Conservation (phyloP, 1,140 invertebrate species). For the Orius insidiosus region DNA sequence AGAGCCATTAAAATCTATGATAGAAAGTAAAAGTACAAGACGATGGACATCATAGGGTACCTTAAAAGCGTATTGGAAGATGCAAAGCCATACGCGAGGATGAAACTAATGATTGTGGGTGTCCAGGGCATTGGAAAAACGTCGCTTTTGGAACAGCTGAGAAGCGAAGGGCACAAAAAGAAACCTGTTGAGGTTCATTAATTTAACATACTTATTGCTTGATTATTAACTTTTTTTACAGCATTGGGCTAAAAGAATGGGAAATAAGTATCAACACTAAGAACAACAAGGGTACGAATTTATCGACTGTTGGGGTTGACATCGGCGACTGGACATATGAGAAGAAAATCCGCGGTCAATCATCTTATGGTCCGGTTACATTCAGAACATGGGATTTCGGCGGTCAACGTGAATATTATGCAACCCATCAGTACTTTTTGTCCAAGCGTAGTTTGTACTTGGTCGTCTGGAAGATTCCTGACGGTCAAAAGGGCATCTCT, state of each 20-base stretch:
- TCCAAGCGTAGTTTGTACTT: conserved; percentile 89
- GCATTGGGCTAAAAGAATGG: conserved; percentile 90
- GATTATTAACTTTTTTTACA: conserved; percentile 23
- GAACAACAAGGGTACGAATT: conserved; percentile 50
- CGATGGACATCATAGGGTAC: conserved; percentile 91
- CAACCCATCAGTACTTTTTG: conserved; percentile 96
- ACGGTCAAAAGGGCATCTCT: conserved; percentile 78
- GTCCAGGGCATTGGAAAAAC: conserved; percentile 89
- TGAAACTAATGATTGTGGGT: conserved; percentile 97
- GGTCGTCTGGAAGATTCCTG: conserved; percentile 87
- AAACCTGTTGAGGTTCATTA: conserved; percentile 52
- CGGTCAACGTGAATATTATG: conserved; percentile 90
- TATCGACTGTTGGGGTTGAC: conserved; percentile 93
- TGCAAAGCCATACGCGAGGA: conserved; percentile 80
- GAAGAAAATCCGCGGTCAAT: conserved; percentile 49
- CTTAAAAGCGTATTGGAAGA: conserved; percentile 78
- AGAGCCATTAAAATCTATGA: conserved; percentile 82
- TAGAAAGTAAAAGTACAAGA: conserved; percentile 87
- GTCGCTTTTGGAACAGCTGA: conserved; percentile 69
- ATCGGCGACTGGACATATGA: conserved; percentile 90
- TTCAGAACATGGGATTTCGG: conserved; percentile 99
- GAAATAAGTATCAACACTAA: conserved; percentile 63
- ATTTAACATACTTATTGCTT: conserved; percentile 1
- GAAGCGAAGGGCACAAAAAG: conserved; percentile 67
- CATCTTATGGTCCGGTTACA: conserved; percentile 70